A percentile compares a stretch with the other conserved stretches of the same genome.
Evolutionary conservation across 2,797 vertebrate species (phyloP).

Genomic region (Rhynchonycteris naso): DNA sequence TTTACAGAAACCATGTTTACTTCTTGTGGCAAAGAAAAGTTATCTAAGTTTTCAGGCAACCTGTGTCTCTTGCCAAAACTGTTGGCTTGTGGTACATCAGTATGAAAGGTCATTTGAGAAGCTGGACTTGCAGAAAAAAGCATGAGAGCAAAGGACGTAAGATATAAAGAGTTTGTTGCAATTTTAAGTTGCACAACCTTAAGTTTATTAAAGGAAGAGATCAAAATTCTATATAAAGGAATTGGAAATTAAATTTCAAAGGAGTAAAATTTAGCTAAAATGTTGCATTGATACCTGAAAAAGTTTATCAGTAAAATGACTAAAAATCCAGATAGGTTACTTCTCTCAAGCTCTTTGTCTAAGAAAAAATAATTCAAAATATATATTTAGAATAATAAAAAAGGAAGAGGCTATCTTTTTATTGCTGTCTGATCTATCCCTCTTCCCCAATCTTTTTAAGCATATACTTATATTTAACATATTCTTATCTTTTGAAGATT

Average conservation of each 20-base stretch:
- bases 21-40: background rate
- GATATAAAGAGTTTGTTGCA: background rate
- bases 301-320: constrained; percentile 50
- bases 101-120: constrained; percentile 21
- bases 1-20: constrained; percentile 35
- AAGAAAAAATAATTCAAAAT: background rate
- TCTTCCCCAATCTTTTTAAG: background rate
- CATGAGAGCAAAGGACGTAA: background rate
- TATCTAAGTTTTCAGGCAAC: constrained; percentile 46
- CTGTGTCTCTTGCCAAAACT: background rate
- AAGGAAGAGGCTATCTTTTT: background rate
- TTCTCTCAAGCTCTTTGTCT: background rate
- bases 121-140: background rate
- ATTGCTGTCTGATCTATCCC: background rate
- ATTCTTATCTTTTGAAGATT: constrained; percentile 53
- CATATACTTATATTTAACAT: background rate
- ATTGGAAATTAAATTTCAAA: constrained; percentile 67
- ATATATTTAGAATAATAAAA: background rate
- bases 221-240: constrained; percentile 64
- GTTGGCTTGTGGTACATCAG: background rate
- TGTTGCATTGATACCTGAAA: constrained; percentile 38
- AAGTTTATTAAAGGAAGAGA: constrained; percentile 64
- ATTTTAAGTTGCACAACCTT: background rate
- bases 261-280: constrained; percentile 48
- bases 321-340: constrained; percentile 21